A percentile compares a stretch with the other conserved stretches of the same genome.
Evolutionary conservation across 2,888 invertebrate species (phyloP).

Genomic region (Esperia sulphurella): DNA sequence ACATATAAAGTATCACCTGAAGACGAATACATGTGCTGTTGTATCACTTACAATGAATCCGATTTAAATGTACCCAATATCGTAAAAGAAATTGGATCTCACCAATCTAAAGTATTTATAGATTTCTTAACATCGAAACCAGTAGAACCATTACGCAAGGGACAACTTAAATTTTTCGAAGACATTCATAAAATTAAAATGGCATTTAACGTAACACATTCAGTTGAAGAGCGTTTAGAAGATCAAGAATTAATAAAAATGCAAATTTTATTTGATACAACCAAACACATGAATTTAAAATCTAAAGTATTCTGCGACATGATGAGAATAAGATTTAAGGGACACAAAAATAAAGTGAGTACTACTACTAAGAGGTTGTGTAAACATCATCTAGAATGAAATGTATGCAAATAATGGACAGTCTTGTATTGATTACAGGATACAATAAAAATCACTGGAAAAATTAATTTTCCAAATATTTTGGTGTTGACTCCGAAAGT

Average conservation of each 20-base stretch:
- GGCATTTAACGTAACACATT: conserved; percentile 58
- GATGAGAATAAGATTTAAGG: conserved; percentile 62
- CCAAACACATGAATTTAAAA: conserved; percentile 57
- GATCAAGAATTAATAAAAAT: conserved; percentile 67
- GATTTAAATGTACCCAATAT: conserved; percentile 54
- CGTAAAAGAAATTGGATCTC: conserved; percentile 34
- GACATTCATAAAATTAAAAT: conserved; percentile 67
- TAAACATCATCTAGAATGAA: not conserved
- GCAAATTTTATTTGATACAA: conserved; percentile 66
- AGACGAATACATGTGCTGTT: conserved; percentile 56
- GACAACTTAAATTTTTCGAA: conserved; percentile 59
- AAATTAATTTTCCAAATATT: conserved; percentile 84
- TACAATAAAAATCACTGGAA: conserved; percentile 79
- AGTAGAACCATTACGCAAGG: conserved; percentile 48
- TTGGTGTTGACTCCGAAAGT: conserved; percentile 73
- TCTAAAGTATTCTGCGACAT: conserved; percentile 59
- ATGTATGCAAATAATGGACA: not conserved
- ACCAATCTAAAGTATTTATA: conserved; percentile 46
- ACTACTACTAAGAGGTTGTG: too few species aligned
- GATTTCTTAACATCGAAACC: conserved; percentile 61
- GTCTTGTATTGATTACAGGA: conserved; percentile 80
- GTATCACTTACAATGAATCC: conserved; percentile 53
- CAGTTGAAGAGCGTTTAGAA: conserved; percentile 56
- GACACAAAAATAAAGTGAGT: conserved; percentile 66
- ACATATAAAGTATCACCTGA: conserved; percentile 53